Evolutionary conservation across 2,797 vertebrate genomes (phyloP).

Genomic region (Scolopax bukidnonensis): DNA sequence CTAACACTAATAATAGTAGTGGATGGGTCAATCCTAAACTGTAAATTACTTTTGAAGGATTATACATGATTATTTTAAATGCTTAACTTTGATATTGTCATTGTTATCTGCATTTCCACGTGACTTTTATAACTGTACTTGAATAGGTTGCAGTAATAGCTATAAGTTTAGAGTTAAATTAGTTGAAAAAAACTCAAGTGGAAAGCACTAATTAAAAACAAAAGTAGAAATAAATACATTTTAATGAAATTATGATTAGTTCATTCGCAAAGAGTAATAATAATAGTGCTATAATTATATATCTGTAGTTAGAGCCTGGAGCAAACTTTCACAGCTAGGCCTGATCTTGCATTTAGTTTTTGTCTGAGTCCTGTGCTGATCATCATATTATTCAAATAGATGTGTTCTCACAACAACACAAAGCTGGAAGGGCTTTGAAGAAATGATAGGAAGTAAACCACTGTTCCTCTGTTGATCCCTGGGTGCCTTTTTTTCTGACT

Average conservation of each 20-base stretch:
- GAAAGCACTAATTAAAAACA: constrained; percentile 54
- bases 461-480: background rate
- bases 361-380: background rate
- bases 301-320: background rate
- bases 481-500: background rate
- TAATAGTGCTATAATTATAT: background rate
- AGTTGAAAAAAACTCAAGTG: constrained; percentile 22
- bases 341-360: background rate
- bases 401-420: background rate
- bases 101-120: background rate
- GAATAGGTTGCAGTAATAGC: constrained; percentile 30
- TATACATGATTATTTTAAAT: background rate
- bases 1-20: background rate
- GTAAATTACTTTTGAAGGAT: background rate
- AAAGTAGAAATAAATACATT: background rate
- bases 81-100: background rate
- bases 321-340: background rate
- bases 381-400: background rate
- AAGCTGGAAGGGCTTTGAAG: background rate
- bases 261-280: background rate
- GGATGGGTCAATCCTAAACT: background rate
- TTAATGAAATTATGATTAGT: background rate
- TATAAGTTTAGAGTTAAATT: constrained; percentile 49
- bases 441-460: background rate
- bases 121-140: constrained; percentile 37